These are phyloP conservation scores for Ectemnius continuus DNA, from an alignment of 2,888 invertebrate species.

Conservation along the genomic window DNA sequence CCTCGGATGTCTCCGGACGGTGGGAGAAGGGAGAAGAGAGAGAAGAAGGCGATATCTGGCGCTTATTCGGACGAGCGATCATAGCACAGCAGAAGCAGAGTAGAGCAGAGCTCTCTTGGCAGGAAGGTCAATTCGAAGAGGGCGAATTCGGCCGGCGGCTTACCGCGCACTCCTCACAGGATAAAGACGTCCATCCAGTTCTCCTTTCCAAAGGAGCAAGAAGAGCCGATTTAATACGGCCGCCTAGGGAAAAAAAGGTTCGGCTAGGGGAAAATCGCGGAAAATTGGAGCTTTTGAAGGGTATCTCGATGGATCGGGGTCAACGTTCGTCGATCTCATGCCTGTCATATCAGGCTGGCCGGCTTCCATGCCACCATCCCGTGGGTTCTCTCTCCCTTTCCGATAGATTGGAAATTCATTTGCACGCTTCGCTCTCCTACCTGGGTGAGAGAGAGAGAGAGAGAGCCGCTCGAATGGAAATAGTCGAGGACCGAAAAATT, in stretches of 20 bases:
- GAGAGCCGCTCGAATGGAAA: not conserved
- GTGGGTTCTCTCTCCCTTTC: conserved; percentile 14
- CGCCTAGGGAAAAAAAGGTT: not conserved
- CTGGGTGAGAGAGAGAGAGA: no score
- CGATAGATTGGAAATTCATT: conserved; percentile 38
- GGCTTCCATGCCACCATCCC: not conserved
- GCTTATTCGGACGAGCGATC: no score
- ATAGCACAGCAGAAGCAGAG: no score
- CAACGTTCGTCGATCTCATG: conserved; percentile 12
- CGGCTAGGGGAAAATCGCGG: not conserved
- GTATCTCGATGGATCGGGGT: conserved; percentile 3
- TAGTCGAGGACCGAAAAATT: conserved; percentile 12
- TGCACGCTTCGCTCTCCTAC: conserved; percentile 4
- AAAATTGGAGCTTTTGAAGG: not conserved
- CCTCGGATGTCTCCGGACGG: no score
- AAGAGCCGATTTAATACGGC: not conserved
- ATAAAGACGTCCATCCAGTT: no score
- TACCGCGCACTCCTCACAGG: no score
- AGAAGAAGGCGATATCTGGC: no score
- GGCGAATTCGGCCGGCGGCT: no score
- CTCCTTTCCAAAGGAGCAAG: no score
- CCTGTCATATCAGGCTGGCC: conserved; percentile 9
- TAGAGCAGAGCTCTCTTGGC: no score
- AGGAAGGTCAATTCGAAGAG: no score
- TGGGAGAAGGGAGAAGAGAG: no score